Base-by-base conservation (phyloP, 2,888 invertebrate species). In the Melieria omissa region DNA sequence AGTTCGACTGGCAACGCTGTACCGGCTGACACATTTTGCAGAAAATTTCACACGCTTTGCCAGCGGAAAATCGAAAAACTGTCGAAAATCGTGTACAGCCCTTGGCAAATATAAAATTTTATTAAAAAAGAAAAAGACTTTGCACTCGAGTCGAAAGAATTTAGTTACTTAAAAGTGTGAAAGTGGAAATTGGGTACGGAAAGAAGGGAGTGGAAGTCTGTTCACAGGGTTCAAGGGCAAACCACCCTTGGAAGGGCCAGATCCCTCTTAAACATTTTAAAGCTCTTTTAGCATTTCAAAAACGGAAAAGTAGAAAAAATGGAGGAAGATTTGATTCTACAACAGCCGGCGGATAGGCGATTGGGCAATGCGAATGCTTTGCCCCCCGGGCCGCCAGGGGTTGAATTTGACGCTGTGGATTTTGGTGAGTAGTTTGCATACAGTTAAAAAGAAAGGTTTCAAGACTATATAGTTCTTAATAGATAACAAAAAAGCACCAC, bases 371-470 rank as follows among this genome's bases (percentile, higher is more conserved):
- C 79, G 8, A 80, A 78, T 72, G 78, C 82, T 29, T 72, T 84
- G 69, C 83, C 81, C 6, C 79, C 81, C 6, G 86, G 86, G 5
- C 86, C 86, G 14, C 86, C 86, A 67, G 86, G 86, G 47, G 84
- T 82, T 6, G 87, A 86, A 72, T 79, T 75, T 64, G 82, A 82
- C 75, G 70, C 76, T 2, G 77, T 60, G 9, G 81, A 80, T 10
- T 78, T 76, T 71, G 79, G 82, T 80, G 74, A 70, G 76, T 75
- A 16, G 9, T 5, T 16, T 47, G 52, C 6, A 9, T 42, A 42
- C 44, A 10, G 8, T 49, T 12, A 6, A 12, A 49, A 8, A 14
- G 5, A 49, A 16, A 8, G 12, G 44, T 60, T 12, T 41, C 3
- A 0, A 29, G n/a, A n/a, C 45, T 46, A 63, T 29, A 14, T 57